Evolutionary conservation across 2,113 vertebrate genomes (phyloP).

Genomic region (Entomyzon cyanotis): DNA sequence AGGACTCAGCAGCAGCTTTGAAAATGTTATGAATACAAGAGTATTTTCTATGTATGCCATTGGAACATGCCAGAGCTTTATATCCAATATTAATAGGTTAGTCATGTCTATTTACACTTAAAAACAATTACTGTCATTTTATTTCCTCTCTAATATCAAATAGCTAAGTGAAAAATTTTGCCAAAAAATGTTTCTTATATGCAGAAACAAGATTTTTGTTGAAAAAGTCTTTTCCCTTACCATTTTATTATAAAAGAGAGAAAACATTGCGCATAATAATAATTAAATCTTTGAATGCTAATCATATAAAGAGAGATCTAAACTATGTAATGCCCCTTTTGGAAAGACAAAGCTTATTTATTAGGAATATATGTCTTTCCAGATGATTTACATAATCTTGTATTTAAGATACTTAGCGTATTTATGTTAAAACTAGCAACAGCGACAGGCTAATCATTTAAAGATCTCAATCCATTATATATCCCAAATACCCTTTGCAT

Average conservation of each 20-base stretch:
- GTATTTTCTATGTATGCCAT: not conserved
- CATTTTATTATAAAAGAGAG: not conserved
- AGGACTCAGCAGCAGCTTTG: not conserved
- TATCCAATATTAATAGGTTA: not conserved
- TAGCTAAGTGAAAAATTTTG: not conserved
- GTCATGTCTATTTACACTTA: not conserved
- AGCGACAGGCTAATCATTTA: not conserved
- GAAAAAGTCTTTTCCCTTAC: not conserved
- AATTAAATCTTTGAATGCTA: not conserved
- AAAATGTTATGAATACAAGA: not conserved
- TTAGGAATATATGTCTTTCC: not conserved
- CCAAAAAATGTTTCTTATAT: not conserved
- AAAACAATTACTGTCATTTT: not conserved
- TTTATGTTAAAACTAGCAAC: not conserved
- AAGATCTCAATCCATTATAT: not conserved
- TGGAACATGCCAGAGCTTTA: not conserved
- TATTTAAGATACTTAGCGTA: not conserved
- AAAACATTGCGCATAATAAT: not conserved
- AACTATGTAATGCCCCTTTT: not conserved
- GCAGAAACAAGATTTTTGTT: not conserved
- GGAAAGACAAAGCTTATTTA: not conserved
- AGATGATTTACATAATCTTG: not conserved
- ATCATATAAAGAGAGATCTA: not conserved
- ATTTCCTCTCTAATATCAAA: not conserved
- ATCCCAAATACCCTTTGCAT: not conserved